Evolutionary conservation across 2,797 vertebrate species (phyloP).

Genomic region (Alfaro cultratus): DNA sequence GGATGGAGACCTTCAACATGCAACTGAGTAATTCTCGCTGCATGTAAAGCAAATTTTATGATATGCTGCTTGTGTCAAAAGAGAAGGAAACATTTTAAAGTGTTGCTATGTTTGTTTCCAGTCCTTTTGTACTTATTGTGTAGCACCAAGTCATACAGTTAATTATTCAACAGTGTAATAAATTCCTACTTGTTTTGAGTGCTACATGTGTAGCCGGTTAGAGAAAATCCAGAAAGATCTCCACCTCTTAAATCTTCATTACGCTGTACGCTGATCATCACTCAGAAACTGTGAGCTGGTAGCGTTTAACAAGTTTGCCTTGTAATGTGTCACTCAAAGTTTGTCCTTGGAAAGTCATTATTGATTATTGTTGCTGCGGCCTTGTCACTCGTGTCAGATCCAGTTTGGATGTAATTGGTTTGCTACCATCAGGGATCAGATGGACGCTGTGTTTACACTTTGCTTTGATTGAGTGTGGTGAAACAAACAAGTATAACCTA

Average conservation of each 20-base stretch:
- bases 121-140: conserved; percentile 5
- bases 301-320: conserved; percentile 4
- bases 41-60: neutral
- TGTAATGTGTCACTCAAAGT: conserved; percentile 24
- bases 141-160: neutral
- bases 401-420: conserved; percentile 14
- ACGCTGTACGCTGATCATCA: conserved; percentile 9
- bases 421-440: neutral
- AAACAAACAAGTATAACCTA: conserved; percentile 2
- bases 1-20: neutral
- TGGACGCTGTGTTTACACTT: conserved; percentile 1
- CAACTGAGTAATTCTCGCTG: neutral
- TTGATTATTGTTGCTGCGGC: conserved; percentile 31
- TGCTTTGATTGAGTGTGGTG: neutral
- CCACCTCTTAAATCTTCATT: conserved; percentile 13
- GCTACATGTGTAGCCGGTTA: neutral
- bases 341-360: conserved; percentile 12
- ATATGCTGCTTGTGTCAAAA: neutral
- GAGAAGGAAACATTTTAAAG: neutral
- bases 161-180: neutral
- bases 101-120: conserved; percentile 8
- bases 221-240: conserved; percentile 13
- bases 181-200: conserved; percentile 21
- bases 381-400: conserved; percentile 13
- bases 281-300: conserved; percentile 9